Evolutionary conservation across 2,888 invertebrate species (phyloP), one percentile per base, ranked within the genome.

Genomic region (Eretmocerus hayati): DNA sequence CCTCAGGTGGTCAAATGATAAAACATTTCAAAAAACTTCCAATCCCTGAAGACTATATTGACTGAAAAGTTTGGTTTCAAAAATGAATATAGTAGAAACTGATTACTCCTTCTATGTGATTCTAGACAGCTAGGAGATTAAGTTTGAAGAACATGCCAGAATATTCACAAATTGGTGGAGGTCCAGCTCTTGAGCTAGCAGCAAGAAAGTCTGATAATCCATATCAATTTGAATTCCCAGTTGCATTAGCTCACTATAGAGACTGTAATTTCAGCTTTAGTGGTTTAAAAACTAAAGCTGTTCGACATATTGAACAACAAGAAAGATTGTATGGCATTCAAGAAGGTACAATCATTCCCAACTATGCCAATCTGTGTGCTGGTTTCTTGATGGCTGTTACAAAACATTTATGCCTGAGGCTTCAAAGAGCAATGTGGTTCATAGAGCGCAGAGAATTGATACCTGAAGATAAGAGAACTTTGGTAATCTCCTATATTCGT

Each of bases 211-310:
- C 84, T 8, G 78, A 77, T n/a, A 74, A 87, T 69, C 77, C 81
- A 1, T 62, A 74, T 9, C 73, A 79, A 49, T 90, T 83, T 71
- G 59, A 76, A 20, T 87, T 92, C 62, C 77, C 83, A 0, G 61
- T 79, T 36, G 82, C 87, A 1, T 71, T 92, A 67, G 62, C 76
- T 3, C 76, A 69, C 54, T 74, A 80, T 46, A 79, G 77, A 63
- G 83, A 92, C 67, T 96, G 96, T 66, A 86, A 90, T 71, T 96
- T 96, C 66, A 93, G 92, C 71, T 90, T 94, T 69, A 77, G 90
- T 56, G 95, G 95, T 1, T 66, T 90, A 2, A 85, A 85, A 65
- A 83, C 81, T 65, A 78, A 75, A 44, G 74, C 81, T 8, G 62
- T 73, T 22, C 68, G 72, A 2, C 74, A 79, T 50, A 77, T 88